phyloP scores from a whole-genome alignment of 2,888 invertebrate genomes.

The Pimpla rufipes region DNA sequence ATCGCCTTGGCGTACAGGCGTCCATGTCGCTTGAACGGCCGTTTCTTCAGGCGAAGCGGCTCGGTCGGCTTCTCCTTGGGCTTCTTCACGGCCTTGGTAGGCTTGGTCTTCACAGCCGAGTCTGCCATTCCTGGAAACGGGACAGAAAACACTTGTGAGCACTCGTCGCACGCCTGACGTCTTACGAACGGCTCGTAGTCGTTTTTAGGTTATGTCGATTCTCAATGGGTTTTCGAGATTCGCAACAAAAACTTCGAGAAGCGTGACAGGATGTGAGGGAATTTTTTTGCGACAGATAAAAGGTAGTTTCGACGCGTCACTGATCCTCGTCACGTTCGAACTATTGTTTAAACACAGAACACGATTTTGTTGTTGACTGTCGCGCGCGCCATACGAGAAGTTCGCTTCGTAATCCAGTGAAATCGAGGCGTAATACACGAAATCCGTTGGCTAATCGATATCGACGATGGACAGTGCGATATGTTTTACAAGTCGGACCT shows the following conservation, averaged over 20 bases:
- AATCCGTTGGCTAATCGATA: constrained; percentile 59
- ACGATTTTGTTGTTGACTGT: constrained; percentile 70
- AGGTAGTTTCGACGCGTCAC: background rate
- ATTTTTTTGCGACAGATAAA: background rate
- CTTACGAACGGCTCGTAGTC: background rate
- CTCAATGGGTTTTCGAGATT: background rate
- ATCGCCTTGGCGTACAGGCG: constrained; percentile 98
- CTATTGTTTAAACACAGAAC: constrained; percentile 26
- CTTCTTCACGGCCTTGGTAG: constrained; percentile 87
- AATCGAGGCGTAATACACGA: constrained; percentile 72
- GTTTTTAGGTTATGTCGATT: constrained; percentile 18
- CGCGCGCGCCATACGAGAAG: constrained; percentile 55
- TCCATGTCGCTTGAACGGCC: constrained; percentile 90
- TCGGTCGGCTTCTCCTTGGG: constrained; percentile 87
- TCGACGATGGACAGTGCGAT: constrained; percentile 8
- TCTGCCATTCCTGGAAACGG: constrained; percentile 88
- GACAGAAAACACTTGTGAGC: constrained; percentile 31
- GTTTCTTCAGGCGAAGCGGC: constrained; percentile 84
- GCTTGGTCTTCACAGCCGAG: constrained; percentile 87
- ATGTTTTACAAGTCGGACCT: constrained; percentile 32
- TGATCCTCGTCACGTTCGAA: background rate
- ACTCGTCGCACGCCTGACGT: background rate
- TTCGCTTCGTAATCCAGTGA: constrained; percentile 73
- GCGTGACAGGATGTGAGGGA: background rate
- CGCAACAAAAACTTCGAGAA: background rate